These are phyloP conservation scores for Machaerirhynchus nigripectus DNA, from an alignment of 2,113 vertebrate species.

Conservation along the genomic window DNA sequence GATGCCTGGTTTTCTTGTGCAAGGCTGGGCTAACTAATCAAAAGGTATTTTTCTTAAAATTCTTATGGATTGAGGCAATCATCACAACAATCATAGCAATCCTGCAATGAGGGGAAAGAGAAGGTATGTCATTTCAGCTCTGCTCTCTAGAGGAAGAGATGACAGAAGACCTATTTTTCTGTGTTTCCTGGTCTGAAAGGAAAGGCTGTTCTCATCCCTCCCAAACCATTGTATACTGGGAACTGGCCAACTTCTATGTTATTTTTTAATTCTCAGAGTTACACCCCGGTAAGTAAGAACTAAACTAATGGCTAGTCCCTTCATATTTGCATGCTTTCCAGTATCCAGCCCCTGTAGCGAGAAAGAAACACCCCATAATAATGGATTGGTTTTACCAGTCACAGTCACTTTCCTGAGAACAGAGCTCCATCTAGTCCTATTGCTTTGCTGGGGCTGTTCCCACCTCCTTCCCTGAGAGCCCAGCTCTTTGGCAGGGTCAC, in stretches of 20 bases:
- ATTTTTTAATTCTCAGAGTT: neutral
- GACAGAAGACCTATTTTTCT: neutral
- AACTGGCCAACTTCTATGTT: neutral
- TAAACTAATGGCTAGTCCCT: neutral
- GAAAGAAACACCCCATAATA: neutral
- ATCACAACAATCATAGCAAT: conserved; percentile 22
- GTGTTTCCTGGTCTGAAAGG: neutral
- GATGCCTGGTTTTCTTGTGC: neutral
- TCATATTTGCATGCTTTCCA: neutral
- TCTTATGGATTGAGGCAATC: conserved; percentile 1
- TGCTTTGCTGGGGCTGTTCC: neutral
- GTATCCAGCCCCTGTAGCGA: neutral
- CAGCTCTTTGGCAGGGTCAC: neutral
- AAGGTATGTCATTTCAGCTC: neutral
- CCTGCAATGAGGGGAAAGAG: neutral
- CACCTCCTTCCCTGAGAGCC: neutral
- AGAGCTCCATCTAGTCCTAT: neutral
- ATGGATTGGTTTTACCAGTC: neutral
- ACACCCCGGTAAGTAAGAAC: neutral
- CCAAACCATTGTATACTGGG: neutral
- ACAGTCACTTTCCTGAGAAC: neutral
- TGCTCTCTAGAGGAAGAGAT: conserved; percentile 8
- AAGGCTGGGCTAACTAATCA: neutral
- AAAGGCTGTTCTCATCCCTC: neutral
- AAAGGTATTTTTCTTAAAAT: conserved; percentile 31